Evolutionary conservation across 1,140 invertebrate genomes (phyloP).

Genomic region (Tyrophagus putrescentiae): DNA sequence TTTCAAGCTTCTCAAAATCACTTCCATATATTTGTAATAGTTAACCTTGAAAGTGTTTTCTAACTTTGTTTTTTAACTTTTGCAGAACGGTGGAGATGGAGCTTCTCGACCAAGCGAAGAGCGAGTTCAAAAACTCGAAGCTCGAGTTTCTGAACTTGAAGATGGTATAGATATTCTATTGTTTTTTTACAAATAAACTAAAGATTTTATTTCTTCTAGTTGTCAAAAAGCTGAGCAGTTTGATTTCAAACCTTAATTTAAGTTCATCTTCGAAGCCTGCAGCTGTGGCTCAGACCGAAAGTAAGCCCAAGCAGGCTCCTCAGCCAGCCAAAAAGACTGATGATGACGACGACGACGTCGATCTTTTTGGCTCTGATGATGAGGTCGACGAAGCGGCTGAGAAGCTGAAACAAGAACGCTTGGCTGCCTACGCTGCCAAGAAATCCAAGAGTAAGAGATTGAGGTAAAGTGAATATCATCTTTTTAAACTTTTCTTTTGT

Average conservation of each 20-base stretch:
- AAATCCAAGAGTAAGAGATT: constrained; percentile 39
- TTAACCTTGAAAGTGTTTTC: background rate
- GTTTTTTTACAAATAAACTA: too few relatives aligned
- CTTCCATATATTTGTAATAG: background rate
- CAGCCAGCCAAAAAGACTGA: background rate
- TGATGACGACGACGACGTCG: constrained; percentile 52
- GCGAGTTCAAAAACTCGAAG: constrained; percentile 7
- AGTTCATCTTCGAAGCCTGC: background rate
- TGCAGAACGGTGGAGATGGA: background rate
- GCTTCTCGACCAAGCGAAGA: background rate
- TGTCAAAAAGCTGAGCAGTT: background rate
- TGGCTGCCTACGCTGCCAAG: constrained; percentile 76
- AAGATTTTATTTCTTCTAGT: too few relatives aligned
- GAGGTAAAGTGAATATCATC: background rate
- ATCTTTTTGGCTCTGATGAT: constrained; percentile 81
- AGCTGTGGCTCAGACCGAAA: background rate
- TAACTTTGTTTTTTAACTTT: background rate
- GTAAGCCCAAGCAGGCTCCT: background rate
- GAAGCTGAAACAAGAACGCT: constrained; percentile 59
- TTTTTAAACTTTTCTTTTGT: constrained; percentile 6
- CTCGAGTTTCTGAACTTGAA: background rate
- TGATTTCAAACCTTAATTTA: background rate
- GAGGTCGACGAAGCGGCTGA: constrained; percentile 58
- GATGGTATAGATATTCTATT: too few relatives aligned
- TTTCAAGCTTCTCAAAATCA: background rate